phyloP scores from a whole-genome alignment of 2,888 invertebrate genomes.

The Caprella mutica region DNA sequence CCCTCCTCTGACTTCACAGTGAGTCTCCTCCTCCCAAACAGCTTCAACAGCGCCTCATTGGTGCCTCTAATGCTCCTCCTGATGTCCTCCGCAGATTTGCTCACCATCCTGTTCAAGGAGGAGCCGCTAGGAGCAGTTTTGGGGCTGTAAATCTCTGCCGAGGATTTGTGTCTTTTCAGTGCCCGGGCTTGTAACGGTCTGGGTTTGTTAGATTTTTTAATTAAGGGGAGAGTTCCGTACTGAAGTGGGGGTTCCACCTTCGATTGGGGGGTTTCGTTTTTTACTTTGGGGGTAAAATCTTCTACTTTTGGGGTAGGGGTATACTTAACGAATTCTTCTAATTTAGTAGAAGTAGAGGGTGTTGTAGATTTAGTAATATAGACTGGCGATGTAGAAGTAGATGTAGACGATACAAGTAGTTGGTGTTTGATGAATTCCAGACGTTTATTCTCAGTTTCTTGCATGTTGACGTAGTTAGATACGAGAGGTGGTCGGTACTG shows the following conservation, averaged over 20 bases:
- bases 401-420: neutral
- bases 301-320: too few species aligned
- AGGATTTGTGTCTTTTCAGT: constrained; percentile 3
- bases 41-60: neutral
- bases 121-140: neutral
- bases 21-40: too few species aligned
- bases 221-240: constrained; percentile 4
- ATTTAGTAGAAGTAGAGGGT: too few species aligned
- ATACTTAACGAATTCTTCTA: too few species aligned
- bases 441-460: neutral
- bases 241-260: too few species aligned
- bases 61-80: neutral
- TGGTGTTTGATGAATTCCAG: constrained; percentile 5
- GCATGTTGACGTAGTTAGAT: neutral
- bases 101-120: neutral
- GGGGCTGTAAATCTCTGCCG: constrained; percentile 4
- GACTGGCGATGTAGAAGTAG: too few species aligned
- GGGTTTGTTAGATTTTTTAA: constrained; percentile 3
- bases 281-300: too few species aligned
- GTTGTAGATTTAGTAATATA: too few species aligned
- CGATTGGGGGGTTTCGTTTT: too few species aligned
- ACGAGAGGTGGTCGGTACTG: neutral
- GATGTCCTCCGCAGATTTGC: constrained; percentile 5
- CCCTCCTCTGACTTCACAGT: too few species aligned
- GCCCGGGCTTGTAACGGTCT: neutral